phyloP scores from a whole-genome alignment of 2,113 vertebrate genomes.

The Leptocoma aspasia region DNA sequence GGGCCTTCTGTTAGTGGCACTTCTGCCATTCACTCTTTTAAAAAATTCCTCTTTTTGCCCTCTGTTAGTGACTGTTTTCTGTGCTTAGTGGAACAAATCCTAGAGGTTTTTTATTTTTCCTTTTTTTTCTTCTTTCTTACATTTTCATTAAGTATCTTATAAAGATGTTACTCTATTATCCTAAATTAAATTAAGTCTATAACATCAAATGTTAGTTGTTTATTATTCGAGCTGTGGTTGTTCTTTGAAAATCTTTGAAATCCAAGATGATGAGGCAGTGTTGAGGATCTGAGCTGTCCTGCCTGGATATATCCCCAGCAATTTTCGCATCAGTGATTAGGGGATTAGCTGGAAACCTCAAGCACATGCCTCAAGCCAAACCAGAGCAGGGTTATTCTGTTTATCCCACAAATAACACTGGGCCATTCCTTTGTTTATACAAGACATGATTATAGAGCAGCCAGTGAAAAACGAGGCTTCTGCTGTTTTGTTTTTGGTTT shows the following conservation, averaged over 20 bases:
- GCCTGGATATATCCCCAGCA: not conserved
- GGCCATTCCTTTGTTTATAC: not conserved
- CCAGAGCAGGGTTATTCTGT: not conserved
- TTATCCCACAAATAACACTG: not conserved
- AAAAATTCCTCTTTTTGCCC: not conserved
- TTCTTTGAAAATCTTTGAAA: conserved; percentile 4
- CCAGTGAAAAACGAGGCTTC: not conserved
- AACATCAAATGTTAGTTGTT: not conserved
- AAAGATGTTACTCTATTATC: not conserved
- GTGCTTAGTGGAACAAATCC: not conserved
- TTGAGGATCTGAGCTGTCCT: not conserved
- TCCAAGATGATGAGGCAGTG: not conserved
- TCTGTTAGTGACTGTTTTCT: not conserved
- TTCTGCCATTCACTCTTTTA: not conserved
- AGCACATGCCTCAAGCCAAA: conserved; percentile 6
- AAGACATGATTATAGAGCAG: not conserved
- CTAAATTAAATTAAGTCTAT: not conserved
- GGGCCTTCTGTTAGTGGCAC: not conserved
- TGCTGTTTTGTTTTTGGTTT: not conserved
- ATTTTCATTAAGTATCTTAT: not conserved
- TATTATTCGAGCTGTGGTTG: not conserved
- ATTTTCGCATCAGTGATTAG: not conserved
- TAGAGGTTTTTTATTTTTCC: not conserved
- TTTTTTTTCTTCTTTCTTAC: too few relatives aligned
- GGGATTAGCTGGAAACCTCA: conserved; percentile 25